Evolutionary conservation across 2,888 invertebrate genomes (phyloP).

Genomic region (Oeneis ivallda): DNA sequence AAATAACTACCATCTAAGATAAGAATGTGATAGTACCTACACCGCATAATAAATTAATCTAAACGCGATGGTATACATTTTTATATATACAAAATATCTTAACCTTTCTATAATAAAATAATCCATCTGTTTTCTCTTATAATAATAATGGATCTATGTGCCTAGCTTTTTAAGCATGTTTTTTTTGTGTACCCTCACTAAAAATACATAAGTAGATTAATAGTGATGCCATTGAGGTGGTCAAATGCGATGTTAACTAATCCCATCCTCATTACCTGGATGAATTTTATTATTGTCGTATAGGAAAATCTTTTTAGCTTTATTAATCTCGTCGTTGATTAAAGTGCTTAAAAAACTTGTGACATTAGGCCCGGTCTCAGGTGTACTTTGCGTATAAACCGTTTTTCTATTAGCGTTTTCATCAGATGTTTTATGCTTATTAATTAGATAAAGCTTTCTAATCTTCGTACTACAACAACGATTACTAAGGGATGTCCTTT

Average conservation of each 20-base stretch:
- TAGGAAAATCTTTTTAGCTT: constrained; percentile 60
- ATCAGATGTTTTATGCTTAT: constrained; percentile 29
- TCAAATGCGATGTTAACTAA: constrained; percentile 37
- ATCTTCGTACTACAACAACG: constrained; percentile 50
- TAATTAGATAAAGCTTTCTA: constrained; percentile 41
- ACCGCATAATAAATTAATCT: too few species aligned
- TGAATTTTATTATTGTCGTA: constrained; percentile 71
- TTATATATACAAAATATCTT: too few species aligned
- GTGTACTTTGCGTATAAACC: constrained; percentile 17
- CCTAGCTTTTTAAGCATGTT: background rate
- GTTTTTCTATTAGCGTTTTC: constrained; percentile 26
- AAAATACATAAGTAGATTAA: background rate
- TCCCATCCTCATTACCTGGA: constrained; percentile 53
- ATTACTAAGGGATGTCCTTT: constrained; percentile 45
- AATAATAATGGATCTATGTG: too few species aligned
- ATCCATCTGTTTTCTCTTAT: too few species aligned
- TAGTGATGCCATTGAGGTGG: background rate
- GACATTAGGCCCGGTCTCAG: constrained; percentile 33
- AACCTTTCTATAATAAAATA: too few species aligned
- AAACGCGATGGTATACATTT: too few species aligned
- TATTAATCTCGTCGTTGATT: constrained; percentile 63
- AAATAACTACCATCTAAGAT: background rate
- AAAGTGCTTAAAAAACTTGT: constrained; percentile 60
- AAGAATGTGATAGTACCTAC: too few species aligned
- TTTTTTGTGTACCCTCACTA: background rate